Evolutionary conservation across 2,797 vertebrate species (phyloP), one percentile per base, ranked within the genome.

Genomic region (Novumbra hubbsi): DNA sequence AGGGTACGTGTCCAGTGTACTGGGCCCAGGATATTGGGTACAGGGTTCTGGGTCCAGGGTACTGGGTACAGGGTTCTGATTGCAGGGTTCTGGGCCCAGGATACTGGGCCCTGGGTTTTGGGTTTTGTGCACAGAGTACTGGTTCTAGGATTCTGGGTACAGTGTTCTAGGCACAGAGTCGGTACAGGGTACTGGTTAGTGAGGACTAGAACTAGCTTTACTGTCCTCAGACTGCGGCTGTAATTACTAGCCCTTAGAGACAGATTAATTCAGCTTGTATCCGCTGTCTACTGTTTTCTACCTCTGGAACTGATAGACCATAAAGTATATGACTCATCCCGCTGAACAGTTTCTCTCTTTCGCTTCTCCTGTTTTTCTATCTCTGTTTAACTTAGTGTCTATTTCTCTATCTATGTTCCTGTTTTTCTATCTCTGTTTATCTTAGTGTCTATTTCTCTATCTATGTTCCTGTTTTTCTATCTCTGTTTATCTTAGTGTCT

Each of bases 241-340:
- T 85, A 84, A 91, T 90, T 88, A 91, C 89, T 83, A 81, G 85
- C 86, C 91, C 86, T 85, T 73, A 73, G 90, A 91, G 91, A 93
- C 82, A 70, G 76, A 45, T 45, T 1, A 11, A 45, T 45, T 45
- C 5, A 38, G 34, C 34, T 38, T 38, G 34, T 38, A 38, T 38
- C 34, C 34, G 34, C 34, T 11, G 8, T 45, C 41, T 12, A 14
- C 41, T 5, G 41, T 45, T 45, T 80, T 88, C 87, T 88, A 88
- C 82, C 88, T 87, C 85, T 74, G 70, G 74, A 91, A 88, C 87
- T 80, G 76, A 75, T 41, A 41, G 5, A 30, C 73, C 9, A 45
- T 11, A 45, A 45, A 45, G 41, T 14, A 45, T 14, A 45, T 38
- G 34, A 38, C 34, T 11, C 41, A 45, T 45, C 3, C 41, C 1